Base-by-base conservation (phyloP, 2,888 invertebrate genomes). In the Rutpela maculata region DNA sequence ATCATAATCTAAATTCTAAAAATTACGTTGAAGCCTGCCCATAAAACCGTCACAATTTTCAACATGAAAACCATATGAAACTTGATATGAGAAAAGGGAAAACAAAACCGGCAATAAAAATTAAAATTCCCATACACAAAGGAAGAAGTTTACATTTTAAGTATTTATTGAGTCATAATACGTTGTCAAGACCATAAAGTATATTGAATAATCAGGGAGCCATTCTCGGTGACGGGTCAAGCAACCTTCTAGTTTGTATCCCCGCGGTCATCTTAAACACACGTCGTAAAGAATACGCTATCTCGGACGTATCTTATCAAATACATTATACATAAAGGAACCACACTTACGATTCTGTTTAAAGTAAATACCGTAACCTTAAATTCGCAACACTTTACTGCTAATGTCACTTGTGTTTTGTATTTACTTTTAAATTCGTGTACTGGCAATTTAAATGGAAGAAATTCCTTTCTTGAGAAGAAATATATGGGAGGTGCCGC, bases 81-180 rank as follows among this genome's bases (percentile, higher is more conserved):
- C 81, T 79, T 77, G 80, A 82, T 83, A 77, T 62, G 69, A 76
- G 68, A 77, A 80, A 70, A 74, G 56, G 22, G 60, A 66, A 66
- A 78, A 76, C 26, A 76, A 77, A 83, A 83, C 82, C 72, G 62
- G 83, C 82, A 83, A 82, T 86, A 84, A 87, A 87, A 87, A 88
- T 87, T 86, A 87, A 87, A 87, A 87, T 86, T 87, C 85, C 81
- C 85, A 84, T 86, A 87, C 86, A 86, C 85, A 85, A 86, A 85
- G 69, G 75, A 67, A 75, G 70, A 60, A 65, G 74, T 84, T 85
- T 85, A 86, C 85, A 86, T 87, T 87, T 86, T 84, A 82, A 83
- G 86, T 88, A 89, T 89, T 89, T 89, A 89, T 89, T 87, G 88
- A 88, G 89, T 89, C 89, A 88, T 89, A 89, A 89, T 89, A 88